A percentile compares a stretch with the other conserved stretches of the same genome.
Conservation (phyloP, 1,140 invertebrate species). For the Cotesia vestalis region DNA sequence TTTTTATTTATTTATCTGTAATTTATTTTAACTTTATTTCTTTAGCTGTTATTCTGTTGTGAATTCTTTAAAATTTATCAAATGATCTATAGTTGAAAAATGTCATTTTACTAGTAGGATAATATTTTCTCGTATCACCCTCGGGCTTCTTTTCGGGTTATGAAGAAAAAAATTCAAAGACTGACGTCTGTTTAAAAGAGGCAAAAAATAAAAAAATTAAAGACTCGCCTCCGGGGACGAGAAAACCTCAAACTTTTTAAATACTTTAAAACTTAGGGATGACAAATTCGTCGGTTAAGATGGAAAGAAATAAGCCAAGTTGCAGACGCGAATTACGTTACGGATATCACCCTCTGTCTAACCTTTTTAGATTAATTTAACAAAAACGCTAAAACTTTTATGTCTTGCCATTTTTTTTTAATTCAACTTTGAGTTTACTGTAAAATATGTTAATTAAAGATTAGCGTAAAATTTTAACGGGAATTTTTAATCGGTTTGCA, state of each 20-base stretch:
- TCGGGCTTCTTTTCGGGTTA: no score
- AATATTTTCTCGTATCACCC: not conserved
- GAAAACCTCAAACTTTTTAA: constrained; percentile 54
- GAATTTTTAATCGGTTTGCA: not conserved
- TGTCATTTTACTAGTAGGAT: not conserved
- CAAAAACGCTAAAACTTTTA: constrained; percentile 36
- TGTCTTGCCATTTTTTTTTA: constrained; percentile 34
- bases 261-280: constrained; percentile 56
- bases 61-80: no score
- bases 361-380: constrained; percentile 32
- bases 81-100: no score
- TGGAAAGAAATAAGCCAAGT: not conserved
- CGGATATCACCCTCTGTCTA: constrained; percentile 26
- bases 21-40: not conserved
- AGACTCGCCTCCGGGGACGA: constrained; percentile 51
- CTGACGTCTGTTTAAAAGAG: constrained; percentile 41
- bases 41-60: no score
- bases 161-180: constrained; percentile 16
- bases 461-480: constrained; percentile 6
- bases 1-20: not conserved
- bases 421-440: constrained; percentile 16
- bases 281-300: constrained; percentile 51
- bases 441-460: constrained; percentile 9
- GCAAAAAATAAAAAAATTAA: constrained; percentile 51
- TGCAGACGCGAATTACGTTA: constrained; percentile 14